A percentile compares a stretch with the other conserved stretches of the same genome.
Evolutionary conservation across 2,888 invertebrate species (phyloP).

Genomic region (Capitulum mitella): DNA sequence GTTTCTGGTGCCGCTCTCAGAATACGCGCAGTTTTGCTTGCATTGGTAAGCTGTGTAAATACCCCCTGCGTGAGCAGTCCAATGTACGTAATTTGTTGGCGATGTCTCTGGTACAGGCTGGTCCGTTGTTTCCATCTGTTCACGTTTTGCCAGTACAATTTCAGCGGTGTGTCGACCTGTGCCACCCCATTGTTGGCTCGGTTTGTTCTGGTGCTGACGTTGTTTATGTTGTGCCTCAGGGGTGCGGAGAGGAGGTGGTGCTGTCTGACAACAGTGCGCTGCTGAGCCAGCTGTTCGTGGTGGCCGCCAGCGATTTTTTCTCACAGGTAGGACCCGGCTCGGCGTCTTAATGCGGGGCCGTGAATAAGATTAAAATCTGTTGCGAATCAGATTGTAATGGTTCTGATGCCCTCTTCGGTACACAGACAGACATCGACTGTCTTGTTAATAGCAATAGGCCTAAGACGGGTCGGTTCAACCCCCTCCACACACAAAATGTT

Average conservation of each 20-base stretch:
- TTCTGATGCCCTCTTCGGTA: no score
- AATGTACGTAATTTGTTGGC: not conserved
- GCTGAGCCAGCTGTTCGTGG: not conserved
- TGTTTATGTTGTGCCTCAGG: not conserved
- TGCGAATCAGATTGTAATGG: no score
- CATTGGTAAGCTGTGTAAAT: no score
- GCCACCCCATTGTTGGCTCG: not conserved
- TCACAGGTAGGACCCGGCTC: not conserved
- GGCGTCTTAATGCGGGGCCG: not conserved
- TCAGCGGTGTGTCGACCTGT: not conserved
- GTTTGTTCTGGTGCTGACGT: not conserved
- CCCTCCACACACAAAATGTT: not conserved
- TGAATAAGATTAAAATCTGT: no score
- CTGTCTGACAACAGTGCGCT: not conserved
- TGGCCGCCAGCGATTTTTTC: conserved; percentile 1
- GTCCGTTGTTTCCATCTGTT: not conserved
- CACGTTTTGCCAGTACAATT: not conserved
- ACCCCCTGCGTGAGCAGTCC: no score
- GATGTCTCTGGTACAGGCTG: not conserved
- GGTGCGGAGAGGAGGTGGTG: not conserved
- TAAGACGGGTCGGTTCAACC: not conserved
- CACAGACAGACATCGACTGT: no score
- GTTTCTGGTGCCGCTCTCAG: no score
- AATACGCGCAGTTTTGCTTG: no score
- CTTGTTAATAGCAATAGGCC: no score